Conservation (phyloP, 2,113 vertebrate genomes). For the Podilymbus podiceps region DNA sequence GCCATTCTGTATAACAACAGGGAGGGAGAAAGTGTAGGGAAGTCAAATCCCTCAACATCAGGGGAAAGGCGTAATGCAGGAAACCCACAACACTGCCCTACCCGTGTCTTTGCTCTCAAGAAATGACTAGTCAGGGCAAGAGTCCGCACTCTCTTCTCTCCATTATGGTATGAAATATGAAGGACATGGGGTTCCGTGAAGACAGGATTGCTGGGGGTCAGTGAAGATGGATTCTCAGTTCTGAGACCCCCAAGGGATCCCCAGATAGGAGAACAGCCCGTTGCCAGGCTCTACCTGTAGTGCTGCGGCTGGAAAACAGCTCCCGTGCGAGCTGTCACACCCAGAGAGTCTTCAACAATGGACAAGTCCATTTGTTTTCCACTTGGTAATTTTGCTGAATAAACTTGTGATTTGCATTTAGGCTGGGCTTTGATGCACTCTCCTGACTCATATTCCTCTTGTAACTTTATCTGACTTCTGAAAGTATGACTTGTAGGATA, state of each 20-base stretch:
- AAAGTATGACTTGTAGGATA: background rate
- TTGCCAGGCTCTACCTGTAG: background rate
- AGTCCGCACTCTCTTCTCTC: background rate
- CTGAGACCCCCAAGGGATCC: background rate
- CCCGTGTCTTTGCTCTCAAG: background rate
- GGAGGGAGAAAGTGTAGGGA: background rate
- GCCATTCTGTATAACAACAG: background rate
- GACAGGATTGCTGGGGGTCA: background rate
- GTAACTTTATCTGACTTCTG: background rate
- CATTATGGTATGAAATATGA: background rate
- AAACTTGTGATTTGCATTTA: background rate
- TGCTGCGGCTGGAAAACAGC: background rate
- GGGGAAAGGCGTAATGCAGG: background rate
- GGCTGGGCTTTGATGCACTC: background rate
- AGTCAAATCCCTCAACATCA: background rate
- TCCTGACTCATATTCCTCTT: background rate
- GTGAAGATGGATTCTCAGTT: background rate
- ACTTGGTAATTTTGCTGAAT: background rate
- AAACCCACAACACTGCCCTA: background rate
- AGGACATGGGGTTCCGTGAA: background rate
- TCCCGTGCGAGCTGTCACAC: background rate
- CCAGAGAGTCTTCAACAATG: background rate
- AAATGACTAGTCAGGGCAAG: background rate
- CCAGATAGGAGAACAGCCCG: background rate
- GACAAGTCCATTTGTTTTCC: background rate